phyloP scores from a whole-genome alignment of 2,888 invertebrate genomes.

The Hemicrepidius hirtus region DNA sequence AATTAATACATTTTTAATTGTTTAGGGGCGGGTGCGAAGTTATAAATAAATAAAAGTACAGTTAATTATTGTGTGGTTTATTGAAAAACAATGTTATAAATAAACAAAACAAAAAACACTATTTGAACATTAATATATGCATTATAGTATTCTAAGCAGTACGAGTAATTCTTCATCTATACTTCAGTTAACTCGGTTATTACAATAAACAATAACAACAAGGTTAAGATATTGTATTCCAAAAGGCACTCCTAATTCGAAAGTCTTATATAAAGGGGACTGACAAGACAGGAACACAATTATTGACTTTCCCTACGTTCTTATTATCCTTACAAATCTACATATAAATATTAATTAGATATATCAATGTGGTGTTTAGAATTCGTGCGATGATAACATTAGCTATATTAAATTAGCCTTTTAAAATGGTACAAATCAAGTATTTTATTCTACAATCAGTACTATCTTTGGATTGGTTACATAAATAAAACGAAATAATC shows the following conservation, averaged over 20 bases:
- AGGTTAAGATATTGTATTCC: conserved; percentile 63
- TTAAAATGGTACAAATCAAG: conserved; percentile 2
- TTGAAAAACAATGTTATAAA: conserved; percentile 68
- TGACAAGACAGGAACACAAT: conserved; percentile 50
- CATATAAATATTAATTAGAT: conserved; percentile 11
- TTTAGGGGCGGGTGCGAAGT: too few relatives aligned
- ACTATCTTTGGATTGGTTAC: conserved; percentile 44
- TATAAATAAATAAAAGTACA: background rate
- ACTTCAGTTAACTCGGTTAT: conserved; percentile 55
- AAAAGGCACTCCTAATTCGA: conserved; percentile 70
- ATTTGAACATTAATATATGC: conserved; percentile 54
- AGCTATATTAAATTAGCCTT: conserved; percentile 10
- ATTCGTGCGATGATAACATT: conserved; percentile 37
- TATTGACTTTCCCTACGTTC: conserved; percentile 40
- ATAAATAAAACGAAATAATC: conserved; percentile 36
- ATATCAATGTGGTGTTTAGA: conserved; percentile 31
- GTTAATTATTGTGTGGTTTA: conserved; percentile 65
- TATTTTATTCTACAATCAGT: conserved; percentile 19
- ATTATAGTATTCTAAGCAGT: conserved; percentile 49
- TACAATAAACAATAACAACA: conserved; percentile 62
- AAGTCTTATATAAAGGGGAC: conserved; percentile 58
- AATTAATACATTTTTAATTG: too few relatives aligned
- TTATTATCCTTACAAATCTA: conserved; percentile 23
- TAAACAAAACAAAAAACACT: conserved; percentile 61
- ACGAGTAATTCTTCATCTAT: conserved; percentile 60